phyloP scores from a whole-genome alignment of 92 coral and sea anemone genomes.

The Ricordea florida region DNA sequence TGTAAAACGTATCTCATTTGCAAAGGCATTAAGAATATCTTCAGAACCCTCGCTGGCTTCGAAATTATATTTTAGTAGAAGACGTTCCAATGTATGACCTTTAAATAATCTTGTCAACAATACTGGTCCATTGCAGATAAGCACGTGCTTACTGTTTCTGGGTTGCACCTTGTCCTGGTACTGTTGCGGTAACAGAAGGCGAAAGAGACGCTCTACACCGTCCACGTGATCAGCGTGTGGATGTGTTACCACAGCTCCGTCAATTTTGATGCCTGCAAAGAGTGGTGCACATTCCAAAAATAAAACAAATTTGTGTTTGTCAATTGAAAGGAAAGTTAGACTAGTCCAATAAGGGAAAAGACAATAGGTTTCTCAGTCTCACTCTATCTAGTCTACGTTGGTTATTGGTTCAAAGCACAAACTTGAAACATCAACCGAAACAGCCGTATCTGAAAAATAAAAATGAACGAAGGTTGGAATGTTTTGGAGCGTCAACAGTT shows the following conservation, averaged over 20 bases:
- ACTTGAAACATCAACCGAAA: too few species aligned
- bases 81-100: too few species aligned
- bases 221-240: constrained; percentile 18
- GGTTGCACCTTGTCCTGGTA: background rate
- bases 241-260: constrained; percentile 17
- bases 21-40: constrained; percentile 11
- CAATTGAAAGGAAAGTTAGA: too few species aligned
- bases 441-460: too few species aligned
- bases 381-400: too few species aligned
- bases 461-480: too few species aligned
- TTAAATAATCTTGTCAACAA: constrained; percentile 1
- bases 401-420: too few species aligned
- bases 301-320: too few species aligned
- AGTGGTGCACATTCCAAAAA: too few species aligned
- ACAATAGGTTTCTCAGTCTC: too few species aligned
- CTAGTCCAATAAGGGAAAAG: too few species aligned
- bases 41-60: background rate
- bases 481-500: too few species aligned
- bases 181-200: background rate
- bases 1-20: background rate
- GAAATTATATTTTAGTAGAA: background rate
- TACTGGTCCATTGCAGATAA: constrained; percentile 14
- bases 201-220: constrained; percentile 6
- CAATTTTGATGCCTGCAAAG: constrained; percentile 11
- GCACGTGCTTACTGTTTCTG: background rate